Percentiles rank a stretch among this genome's conserved stretches.
Conservation (phyloP, 2,113 vertebrate genomes). For the Rhynchomys soricoides region DNA sequence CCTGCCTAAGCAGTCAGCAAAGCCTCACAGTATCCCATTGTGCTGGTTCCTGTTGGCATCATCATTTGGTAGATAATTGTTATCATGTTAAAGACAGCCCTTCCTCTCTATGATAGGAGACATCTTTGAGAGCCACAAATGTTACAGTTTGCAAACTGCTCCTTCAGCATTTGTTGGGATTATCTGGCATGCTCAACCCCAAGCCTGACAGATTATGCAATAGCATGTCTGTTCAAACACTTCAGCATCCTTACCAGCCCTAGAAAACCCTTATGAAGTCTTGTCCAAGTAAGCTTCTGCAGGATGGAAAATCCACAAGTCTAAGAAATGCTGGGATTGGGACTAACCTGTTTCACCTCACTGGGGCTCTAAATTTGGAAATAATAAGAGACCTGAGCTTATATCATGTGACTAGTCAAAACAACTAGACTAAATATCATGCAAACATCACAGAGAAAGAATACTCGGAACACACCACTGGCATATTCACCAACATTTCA, state of each 20-base stretch:
- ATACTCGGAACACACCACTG: accelerated
- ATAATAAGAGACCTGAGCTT: not conserved
- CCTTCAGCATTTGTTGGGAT: not conserved
- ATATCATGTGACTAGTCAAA: not conserved
- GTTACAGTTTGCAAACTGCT: not conserved
- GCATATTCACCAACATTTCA: accelerated
- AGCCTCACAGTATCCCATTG: accelerated
- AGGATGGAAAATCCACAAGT: no score
- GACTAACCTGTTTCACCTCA: no score
- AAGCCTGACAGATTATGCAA: not conserved
- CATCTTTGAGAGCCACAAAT: not conserved
- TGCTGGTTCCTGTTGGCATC: not conserved
- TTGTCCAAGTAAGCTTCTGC: not conserved
- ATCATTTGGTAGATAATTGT: no score
- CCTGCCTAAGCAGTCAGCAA: no score
- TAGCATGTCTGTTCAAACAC: not conserved
- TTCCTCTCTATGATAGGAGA: not conserved
- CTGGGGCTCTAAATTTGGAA: not conserved
- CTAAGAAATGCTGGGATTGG: no score
- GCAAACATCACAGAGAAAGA: not conserved
- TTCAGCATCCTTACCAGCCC: not conserved
- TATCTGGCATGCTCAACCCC: not conserved
- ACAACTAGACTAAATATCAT: accelerated
- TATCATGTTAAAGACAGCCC: not conserved
- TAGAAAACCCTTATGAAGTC: not conserved